Evolutionary conservation across 1,140 invertebrate species (phyloP).

Genomic region (Steinernema khuongi): DNA sequence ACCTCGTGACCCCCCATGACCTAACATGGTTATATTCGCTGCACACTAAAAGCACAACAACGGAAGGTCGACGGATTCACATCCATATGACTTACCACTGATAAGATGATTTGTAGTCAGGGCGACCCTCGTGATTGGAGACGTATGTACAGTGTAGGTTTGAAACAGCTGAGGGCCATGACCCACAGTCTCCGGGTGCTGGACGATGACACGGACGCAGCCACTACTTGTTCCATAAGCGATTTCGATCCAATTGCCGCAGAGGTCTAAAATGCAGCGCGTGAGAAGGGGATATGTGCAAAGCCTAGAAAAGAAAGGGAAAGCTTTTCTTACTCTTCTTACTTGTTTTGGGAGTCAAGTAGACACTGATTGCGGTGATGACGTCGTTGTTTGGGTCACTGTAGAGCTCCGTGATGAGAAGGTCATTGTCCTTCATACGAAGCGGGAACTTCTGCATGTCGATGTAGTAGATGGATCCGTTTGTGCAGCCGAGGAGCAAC

Average conservation of each 20-base stretch:
- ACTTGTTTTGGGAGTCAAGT: slow-evolving; percentile 94
- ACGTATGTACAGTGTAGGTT: slow-evolving; percentile 93
- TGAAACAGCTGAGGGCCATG: slow-evolving; percentile 94
- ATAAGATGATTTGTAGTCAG: slow-evolving; percentile 92
- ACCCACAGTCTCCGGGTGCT: slow-evolving; percentile 95
- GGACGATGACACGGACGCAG: slow-evolving; percentile 89
- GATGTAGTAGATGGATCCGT: slow-evolving; percentile 94
- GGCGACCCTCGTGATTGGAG: slow-evolving; percentile 87
- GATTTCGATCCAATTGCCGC: slow-evolving; percentile 98
- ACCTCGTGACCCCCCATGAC: slow-evolving; percentile 90
- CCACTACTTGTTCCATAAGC: slow-evolving; percentile 93
- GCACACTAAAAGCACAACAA: slow-evolving; percentile 67
- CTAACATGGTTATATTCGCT: slow-evolving; percentile 95
- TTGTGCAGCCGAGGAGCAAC: slow-evolving; percentile 83
- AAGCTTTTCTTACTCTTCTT: slow-evolving; percentile 39
- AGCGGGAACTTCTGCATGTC: slow-evolving; percentile 99
- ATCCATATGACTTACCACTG: slow-evolving; percentile 63
- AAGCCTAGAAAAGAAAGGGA: not conserved
- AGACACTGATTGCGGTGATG: slow-evolving; percentile 96
- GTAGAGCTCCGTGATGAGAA: slow-evolving; percentile 91
- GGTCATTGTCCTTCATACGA: slow-evolving; percentile 96
- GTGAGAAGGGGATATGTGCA: not conserved
- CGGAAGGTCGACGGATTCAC: not conserved
- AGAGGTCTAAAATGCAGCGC: slow-evolving; percentile 69
- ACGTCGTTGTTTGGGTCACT: slow-evolving; percentile 86